phyloP scores from a whole-genome alignment of 53 echinoderm and acorn worm species.

The Apostichopus leukothele region DNA sequence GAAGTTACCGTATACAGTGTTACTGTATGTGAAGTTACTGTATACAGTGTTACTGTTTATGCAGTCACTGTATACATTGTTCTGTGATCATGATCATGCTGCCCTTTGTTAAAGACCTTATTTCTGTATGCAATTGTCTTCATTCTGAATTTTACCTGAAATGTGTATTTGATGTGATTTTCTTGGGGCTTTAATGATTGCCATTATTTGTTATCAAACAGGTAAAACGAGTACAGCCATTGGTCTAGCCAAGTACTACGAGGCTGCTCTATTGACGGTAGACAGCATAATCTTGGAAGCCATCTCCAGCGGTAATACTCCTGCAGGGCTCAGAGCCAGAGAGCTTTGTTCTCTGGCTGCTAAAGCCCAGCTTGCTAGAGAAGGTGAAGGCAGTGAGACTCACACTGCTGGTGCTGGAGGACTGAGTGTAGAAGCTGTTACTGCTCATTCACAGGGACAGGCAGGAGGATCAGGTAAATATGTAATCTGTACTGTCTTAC shows the following conservation, averaged over 20 bases:
- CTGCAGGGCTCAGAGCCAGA: slow-evolving; percentile 81
- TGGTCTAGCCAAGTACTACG: slow-evolving; percentile 94
- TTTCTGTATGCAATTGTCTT: too few relatives aligned
- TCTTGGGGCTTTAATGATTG: too few relatives aligned
- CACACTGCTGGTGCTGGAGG: slow-evolving; percentile 72
- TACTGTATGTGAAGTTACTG: too few relatives aligned
- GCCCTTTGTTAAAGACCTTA: too few relatives aligned
- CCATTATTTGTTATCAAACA: background rate
- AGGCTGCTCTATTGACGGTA: slow-evolving; percentile 90
- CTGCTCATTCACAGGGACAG: slow-evolving; percentile 84
- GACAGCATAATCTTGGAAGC: slow-evolving; percentile 91
- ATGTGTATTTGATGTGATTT: too few relatives aligned
- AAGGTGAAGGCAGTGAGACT: slow-evolving; percentile 78
- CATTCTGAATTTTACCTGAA: too few relatives aligned
- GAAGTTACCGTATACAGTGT: too few relatives aligned
- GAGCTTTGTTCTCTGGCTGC: slow-evolving; percentile 96
- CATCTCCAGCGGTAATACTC: slow-evolving; percentile 93
- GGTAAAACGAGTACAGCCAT: slow-evolving; percentile 97
- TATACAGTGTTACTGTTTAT: too few relatives aligned
- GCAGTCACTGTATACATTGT: too few relatives aligned
- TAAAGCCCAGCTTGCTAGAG: slow-evolving; percentile 83
- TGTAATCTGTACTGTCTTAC: too few relatives aligned
- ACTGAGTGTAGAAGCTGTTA: slow-evolving; percentile 94
- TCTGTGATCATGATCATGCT: too few relatives aligned
- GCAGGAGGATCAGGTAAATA: slow-evolving; percentile 82